Evolutionary conservation across 1,140 invertebrate species (phyloP), one percentile per base, ranked within the genome.

Genomic region (Drosophila pseudoananassae): DNA sequence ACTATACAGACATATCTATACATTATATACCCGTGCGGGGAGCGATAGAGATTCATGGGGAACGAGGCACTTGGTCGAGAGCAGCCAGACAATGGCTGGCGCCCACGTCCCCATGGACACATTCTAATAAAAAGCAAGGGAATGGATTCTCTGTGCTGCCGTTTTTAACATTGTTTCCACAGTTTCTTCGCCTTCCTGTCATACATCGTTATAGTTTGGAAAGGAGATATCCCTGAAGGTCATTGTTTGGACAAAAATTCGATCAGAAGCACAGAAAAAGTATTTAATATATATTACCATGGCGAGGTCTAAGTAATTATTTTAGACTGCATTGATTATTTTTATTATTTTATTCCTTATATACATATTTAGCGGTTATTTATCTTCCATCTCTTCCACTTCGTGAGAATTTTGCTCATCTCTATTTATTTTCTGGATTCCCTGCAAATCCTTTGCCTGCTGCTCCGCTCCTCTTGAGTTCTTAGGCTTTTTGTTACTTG

Each of bases 61-160:
- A 54, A 27, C 25, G 25, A 66, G 60, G 49, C 70, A 36, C 40
- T 43, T 8, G 40, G 40, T 7, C 6, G 36, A 49, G 12, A 17
- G 50, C 50, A 33, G 57, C 50, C 73, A 85, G 74, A 85, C 82
- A 85, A 85, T 85, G 83, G 78, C 78, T 68, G 78, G 69, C 78
- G 74, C 82, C 78, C 69, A 65, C 78, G 82, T 87, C 82, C 87
- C 82, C 61, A 87, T 76, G 82, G 82, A 78, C 82, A 72, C 82
- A 85, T 85, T 85, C 82, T 87, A 85, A 85, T 85, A 85, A 85
- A 85, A 85, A 78, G 82, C 60, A 76, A 71, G 78, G 66, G 69
- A 78, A 76, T 63, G 83, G 74, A 53, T 85, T 78, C 61, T 55
- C 50, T 70, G 66, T 74, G 79, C 79, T 66, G 76, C 80, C 71